Base-by-base conservation (phyloP, 2,113 vertebrate genomes). In the Upupa epops region DNA sequence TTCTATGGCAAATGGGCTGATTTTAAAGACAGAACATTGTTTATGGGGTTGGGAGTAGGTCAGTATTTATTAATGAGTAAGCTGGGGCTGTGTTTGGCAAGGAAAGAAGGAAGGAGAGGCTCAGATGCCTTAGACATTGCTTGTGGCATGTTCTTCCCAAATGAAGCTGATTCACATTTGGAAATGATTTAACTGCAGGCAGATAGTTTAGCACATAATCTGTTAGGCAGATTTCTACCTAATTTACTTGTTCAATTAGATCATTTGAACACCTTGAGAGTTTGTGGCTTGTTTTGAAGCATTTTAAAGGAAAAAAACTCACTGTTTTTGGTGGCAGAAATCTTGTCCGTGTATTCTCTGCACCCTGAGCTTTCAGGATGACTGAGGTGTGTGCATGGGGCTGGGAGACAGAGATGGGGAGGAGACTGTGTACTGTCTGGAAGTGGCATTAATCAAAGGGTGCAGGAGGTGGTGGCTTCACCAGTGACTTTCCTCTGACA, bases 121-220 rank as follows among this genome's bases (percentile, higher is more conserved):
- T 48, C 56, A 61, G 72, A 46, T 56, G 36, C 58, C 58, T 70
- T 40, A 79, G 68, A 66, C 76, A 1, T 28, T 28, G 79, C 72
- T 77, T 6, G 37, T 92, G 89, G 87, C 64, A 8, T 80, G 4
- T 55, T 13, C 8, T 28, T 42, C 42, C 56, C 15, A 49, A 54
- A 58, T 8, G 17, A 59, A 55, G 72, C 68, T 88, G 87, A 91
- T 60, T 95, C 92, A 81, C 20, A 3, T 56, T 86, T 91, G 88
- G 88, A 60, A 95, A 95, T 36, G 34, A 16, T 64, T 24, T 92
- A 82, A 46, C 90, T 90, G 88, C 79, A 91, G 93, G 94, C 88
- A 94, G 90, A 63, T 26, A 71, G 26, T 94, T 95, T 55, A 24
- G 76, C 52, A 37, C 73, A 48, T 74, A 32, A 29, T 60, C 36